These are phyloP conservation scores for Siphonodentalium dalli DNA, from an alignment of 2,888 invertebrate genomes.

Conservation along the genomic window DNA sequence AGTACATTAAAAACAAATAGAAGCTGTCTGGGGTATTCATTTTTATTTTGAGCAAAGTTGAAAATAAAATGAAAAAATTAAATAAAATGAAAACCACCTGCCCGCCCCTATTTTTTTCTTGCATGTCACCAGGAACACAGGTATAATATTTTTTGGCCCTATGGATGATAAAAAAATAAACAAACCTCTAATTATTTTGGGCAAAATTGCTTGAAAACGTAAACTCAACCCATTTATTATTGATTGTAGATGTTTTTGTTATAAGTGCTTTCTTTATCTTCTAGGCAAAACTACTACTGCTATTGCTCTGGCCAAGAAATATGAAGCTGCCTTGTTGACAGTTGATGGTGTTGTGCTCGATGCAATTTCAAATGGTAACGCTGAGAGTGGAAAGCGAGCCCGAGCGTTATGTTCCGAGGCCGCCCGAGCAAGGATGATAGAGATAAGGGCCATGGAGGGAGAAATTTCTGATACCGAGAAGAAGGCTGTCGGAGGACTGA, in stretches of 20 bases:
- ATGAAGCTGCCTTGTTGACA: constrained; percentile 61
- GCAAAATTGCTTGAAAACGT: too few relatives aligned
- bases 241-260: neutral
- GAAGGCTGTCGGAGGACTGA: constrained; percentile 53
- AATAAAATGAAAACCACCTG: too few relatives aligned
- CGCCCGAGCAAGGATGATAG: constrained; percentile 51
- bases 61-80: too few relatives aligned
- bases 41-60: too few relatives aligned
- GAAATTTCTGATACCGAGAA: constrained; percentile 55
- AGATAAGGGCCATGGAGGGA: constrained; percentile 45
- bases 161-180: too few relatives aligned
- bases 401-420: constrained; percentile 62
- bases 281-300: constrained; percentile 61
- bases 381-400: constrained; percentile 56
- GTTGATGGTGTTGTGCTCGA: constrained; percentile 63
- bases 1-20: too few relatives aligned
- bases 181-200: too few relatives aligned
- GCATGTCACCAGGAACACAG: too few relatives aligned
- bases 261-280: constrained; percentile 17
- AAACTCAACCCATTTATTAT: too few relatives aligned
- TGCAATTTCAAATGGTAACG: constrained; percentile 62
- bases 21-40: too few relatives aligned
- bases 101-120: too few relatives aligned
- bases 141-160: too few relatives aligned
- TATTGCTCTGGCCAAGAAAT: constrained; percentile 58